Evolutionary conservation across 2,888 invertebrate genomes (phyloP).

Genomic region (Drosophila mercatorum): DNA sequence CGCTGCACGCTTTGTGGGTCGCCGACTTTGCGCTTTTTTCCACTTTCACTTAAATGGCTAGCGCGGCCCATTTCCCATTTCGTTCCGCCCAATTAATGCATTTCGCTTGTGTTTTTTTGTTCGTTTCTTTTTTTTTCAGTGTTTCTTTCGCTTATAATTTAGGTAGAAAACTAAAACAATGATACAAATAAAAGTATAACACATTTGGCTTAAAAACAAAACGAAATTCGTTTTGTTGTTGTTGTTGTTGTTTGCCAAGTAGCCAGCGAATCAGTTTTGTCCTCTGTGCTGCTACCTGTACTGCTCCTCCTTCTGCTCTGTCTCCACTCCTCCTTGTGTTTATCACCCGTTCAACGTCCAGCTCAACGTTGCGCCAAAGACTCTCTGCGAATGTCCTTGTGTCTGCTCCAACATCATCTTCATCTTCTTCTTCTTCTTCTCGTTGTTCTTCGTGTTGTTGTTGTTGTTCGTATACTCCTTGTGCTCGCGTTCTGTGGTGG

Average conservation of each 20-base stretch:
- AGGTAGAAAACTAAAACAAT: slow-evolving; percentile 76
- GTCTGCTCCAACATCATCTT: slow-evolving; percentile 41
- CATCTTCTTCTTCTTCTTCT: slow-evolving; percentile 21
- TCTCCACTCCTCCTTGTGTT: slow-evolving; percentile 64
- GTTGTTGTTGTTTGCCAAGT: slow-evolving; percentile 42
- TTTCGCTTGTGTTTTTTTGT: slow-evolving; percentile 15
- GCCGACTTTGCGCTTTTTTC: slow-evolving; percentile 43
- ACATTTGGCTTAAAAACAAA: slow-evolving; percentile 84
- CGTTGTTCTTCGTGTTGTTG: slow-evolving; percentile 21
- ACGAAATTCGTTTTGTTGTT: slow-evolving; percentile 44
- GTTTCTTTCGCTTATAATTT: slow-evolving; percentile 81
- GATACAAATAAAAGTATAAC: slow-evolving; percentile 80
- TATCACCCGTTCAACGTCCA: slow-evolving; percentile 81
- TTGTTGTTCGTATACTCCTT: slow-evolving; percentile 63
- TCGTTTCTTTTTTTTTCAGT: slow-evolving; percentile 40
- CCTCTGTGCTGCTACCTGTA: slow-evolving; percentile 59
- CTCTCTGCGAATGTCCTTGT: slow-evolving; percentile 59
- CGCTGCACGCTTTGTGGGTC: slow-evolving; percentile 15
- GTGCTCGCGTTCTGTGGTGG: slow-evolving; percentile 82
- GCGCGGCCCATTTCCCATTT: background rate
- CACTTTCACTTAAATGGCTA: slow-evolving; percentile 56
- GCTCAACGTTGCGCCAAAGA: slow-evolving; percentile 83
- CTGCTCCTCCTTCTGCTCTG: slow-evolving; percentile 53
- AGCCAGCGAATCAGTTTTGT: slow-evolving; percentile 72
- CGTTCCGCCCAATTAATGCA: slow-evolving; percentile 37